Evolutionary conservation across 2,113 vertebrate genomes (phyloP).

Genomic region (Puffinus mauretanicus): DNA sequence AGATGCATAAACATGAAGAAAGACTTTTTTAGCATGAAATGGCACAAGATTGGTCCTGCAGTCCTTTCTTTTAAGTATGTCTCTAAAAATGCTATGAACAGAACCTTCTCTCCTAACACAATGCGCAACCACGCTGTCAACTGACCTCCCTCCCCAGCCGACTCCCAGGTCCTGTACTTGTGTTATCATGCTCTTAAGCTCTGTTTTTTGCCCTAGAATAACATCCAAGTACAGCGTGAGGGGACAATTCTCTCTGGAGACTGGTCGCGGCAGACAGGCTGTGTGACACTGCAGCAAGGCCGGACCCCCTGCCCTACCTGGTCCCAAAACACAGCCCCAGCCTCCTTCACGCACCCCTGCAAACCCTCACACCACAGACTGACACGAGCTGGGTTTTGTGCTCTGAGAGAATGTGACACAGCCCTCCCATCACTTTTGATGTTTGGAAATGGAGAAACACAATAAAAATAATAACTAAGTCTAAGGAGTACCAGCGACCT

Average conservation of each 20-base stretch:
- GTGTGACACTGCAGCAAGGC: neutral
- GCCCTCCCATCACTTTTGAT: neutral
- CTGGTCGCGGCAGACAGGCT: neutral
- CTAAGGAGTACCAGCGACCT: neutral
- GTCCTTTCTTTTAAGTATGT: neutral
- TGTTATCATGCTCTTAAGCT: neutral
- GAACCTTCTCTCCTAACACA: neutral
- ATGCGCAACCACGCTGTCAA: fast-evolving
- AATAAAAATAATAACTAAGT: neutral
- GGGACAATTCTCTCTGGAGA: neutral
- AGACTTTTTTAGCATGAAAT: neutral
- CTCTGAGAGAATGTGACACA: neutral
- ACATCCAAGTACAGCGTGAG: neutral
- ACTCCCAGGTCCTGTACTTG: neutral
- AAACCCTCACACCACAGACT: neutral
- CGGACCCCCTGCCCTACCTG: neutral
- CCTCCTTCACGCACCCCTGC: neutral
- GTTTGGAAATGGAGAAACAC: neutral
- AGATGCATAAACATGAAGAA: neutral
- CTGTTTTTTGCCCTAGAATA: fast-evolving
- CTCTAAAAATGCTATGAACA: neutral
- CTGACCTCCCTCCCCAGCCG: fast-evolving
- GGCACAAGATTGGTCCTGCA: neutral
- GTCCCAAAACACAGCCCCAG: neutral
- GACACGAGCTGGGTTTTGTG: neutral